Percentiles rank a stretch among this genome's conserved stretches.
Conservation (phyloP, 2,113 vertebrate genomes). For the Entelurus aequoreus region DNA sequence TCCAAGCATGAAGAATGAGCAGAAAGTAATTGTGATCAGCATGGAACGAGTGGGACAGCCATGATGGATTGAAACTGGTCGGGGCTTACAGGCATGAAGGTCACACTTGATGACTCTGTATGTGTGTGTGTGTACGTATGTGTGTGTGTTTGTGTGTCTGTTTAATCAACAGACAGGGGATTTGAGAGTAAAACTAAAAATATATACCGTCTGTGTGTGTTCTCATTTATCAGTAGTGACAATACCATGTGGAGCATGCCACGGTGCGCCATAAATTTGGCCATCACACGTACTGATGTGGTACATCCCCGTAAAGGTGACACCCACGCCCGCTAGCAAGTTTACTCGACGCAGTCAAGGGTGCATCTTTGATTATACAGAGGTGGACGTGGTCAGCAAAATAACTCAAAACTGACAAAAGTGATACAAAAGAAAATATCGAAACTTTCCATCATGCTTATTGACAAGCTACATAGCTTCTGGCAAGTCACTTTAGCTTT, state of each 20-base stretch:
- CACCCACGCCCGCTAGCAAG: conserved; percentile 54
- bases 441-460: too few species aligned
- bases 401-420: too few species aligned
- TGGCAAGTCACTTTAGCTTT: too few species aligned
- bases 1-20: conserved; percentile 30
- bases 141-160: conserved; percentile 16
- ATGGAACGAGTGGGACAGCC: conserved; percentile 46
- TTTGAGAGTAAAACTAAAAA: conserved; percentile 52
- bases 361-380: conserved; percentile 27
- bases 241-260: conserved; percentile 54
- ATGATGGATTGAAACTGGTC: conserved; percentile 63
- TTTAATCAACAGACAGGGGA: conserved; percentile 60
- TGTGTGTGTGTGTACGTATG: conserved; percentile 14
- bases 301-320: conserved; percentile 59
- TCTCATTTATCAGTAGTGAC: conserved; percentile 58
- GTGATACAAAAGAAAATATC: too few species aligned
- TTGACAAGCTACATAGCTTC: too few species aligned
- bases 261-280: conserved; percentile 49
- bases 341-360: conserved; percentile 59
- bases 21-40: conserved; percentile 64
- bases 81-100: conserved; percentile 59
- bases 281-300: conserved; percentile 33
- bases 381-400: too few species aligned
- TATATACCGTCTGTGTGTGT: conserved; percentile 23
- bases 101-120: conserved; percentile 54